A percentile compares a stretch with the other conserved stretches of the same genome.
Conservation (phyloP, 2,888 invertebrate genomes). For the Chloroclysta siterata region DNA sequence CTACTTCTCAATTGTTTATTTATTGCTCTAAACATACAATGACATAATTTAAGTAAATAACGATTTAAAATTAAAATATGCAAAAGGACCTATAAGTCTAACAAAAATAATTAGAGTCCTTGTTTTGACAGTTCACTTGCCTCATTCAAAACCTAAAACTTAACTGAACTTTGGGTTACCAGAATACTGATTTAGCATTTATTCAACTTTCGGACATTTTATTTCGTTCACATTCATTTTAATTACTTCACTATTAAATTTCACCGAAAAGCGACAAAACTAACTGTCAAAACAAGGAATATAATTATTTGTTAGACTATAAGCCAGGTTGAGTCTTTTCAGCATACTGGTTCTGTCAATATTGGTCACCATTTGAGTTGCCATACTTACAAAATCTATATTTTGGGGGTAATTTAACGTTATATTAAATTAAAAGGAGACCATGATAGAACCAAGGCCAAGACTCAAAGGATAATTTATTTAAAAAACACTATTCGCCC, state of each 20-base stretch:
- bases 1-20: constrained; percentile 51
- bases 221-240: no score
- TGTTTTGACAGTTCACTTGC: no score
- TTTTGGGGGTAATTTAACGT: neutral
- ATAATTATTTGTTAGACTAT: no score
- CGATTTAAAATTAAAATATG: neutral
- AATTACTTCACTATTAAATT: no score
- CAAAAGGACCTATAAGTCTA: neutral
- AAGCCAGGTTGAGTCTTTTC: neutral
- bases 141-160: no score
- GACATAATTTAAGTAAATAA: constrained; percentile 1
- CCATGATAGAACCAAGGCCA: neutral
- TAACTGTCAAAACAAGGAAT: no score
- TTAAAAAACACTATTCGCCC: neutral
- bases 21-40: constrained; percentile 2
- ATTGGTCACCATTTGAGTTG: neutral
- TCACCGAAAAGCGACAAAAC: no score
- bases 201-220: no score
- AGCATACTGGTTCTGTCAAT: neutral
- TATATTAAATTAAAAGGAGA: neutral
- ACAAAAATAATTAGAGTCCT: no score
- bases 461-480: neutral
- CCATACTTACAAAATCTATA: neutral
- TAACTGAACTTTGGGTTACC: no score
- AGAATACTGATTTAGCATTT: no score